phyloP scores from a whole-genome alignment of 2,113 vertebrate genomes.

The Cyphomyrus discorhynchus region DNA sequence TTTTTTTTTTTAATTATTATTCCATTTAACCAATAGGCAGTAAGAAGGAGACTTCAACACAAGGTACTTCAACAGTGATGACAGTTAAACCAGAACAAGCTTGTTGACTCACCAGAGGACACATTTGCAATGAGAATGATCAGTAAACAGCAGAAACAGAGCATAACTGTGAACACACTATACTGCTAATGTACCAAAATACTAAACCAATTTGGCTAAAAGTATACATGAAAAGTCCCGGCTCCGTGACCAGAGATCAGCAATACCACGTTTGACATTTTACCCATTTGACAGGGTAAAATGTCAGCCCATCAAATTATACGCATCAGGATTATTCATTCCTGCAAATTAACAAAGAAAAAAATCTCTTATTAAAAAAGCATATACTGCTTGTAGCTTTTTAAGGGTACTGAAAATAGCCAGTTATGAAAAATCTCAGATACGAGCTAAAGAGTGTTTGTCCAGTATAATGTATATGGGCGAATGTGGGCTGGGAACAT shows the following conservation, averaged over 20 bases:
- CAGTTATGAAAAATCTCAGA: background rate
- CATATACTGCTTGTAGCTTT: background rate
- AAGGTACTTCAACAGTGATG: background rate
- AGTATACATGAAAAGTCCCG: background rate
- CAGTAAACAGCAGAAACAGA: background rate
- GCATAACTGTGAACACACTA: background rate
- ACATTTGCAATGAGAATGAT: background rate
- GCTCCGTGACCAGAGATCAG: background rate
- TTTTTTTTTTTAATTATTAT: background rate
- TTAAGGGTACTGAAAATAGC: background rate
- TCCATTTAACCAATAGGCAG: background rate
- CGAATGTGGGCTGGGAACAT: background rate
- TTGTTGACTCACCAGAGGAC: background rate
- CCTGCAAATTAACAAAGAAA: background rate
- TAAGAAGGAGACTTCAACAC: background rate
- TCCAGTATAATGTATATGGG: background rate
- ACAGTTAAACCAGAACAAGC: background rate
- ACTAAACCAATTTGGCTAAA: background rate
- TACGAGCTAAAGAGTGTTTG: background rate
- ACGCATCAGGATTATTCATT: background rate
- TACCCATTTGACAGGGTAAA: background rate
- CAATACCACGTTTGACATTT: background rate
- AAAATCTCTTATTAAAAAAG: background rate
- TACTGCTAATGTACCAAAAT: background rate
- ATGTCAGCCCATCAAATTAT: background rate